phyloP scores from a whole-genome alignment of 92 coral and sea anemone species.

The Porites evermanni region DNA sequence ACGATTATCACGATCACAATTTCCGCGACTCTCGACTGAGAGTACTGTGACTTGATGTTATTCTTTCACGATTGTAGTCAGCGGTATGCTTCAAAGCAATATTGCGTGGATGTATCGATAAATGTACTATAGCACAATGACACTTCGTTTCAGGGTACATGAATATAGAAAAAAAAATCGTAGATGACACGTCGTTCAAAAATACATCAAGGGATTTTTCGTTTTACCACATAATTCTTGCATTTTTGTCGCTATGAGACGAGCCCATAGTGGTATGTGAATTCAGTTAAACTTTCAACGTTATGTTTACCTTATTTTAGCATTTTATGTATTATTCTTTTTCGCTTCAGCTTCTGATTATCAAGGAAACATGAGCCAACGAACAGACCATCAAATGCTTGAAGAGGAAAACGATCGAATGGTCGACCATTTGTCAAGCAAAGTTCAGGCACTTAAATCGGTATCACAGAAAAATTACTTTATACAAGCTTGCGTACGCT shows the following conservation, averaged over 20 bases:
- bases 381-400: constrained; percentile 88
- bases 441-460: constrained; percentile 98
- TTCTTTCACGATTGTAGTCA: constrained; percentile 29
- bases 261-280: constrained; percentile 29
- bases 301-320: background rate
- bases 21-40: too few relatives aligned
- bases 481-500: background rate
- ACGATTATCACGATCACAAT: too few relatives aligned
- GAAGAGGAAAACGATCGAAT: constrained; percentile 94
- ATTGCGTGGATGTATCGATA: background rate
- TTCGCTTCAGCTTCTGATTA: constrained; percentile 53
- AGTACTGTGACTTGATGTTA: background rate
- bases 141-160: too few relatives aligned
- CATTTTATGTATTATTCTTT: background rate
- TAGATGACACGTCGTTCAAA: constrained; percentile 44
- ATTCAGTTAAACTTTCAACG: background rate
- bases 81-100: constrained; percentile 39
- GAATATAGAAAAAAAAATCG: background rate
- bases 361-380: constrained; percentile 67
- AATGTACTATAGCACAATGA: background rate
- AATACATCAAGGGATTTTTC: constrained; percentile 3
- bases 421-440: constrained; percentile 79
- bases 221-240: background rate
- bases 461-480: constrained; percentile 33
- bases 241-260: constrained; percentile 44